Evolutionary conservation across 2,113 vertebrate species (phyloP), one percentile per base, ranked within the genome.

Genomic region (Telmatochromis sp.): DNA sequence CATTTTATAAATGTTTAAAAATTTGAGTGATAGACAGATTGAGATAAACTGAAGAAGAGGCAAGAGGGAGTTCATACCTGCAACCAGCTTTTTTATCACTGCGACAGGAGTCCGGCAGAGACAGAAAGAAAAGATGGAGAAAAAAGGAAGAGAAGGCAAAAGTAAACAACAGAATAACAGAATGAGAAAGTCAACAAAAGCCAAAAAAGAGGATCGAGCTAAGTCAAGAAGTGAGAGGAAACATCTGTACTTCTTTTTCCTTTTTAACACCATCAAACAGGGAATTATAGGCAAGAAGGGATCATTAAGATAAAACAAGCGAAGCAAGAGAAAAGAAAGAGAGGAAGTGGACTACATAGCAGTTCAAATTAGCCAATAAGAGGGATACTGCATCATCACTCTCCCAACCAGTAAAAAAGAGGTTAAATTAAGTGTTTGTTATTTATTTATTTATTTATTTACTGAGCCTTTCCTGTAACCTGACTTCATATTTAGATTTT

Each of bases 61-160:
- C 87, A 87, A 92, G 83, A 93, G 81, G 60, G 81, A 83, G 73
- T 93, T 93, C 92, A 83, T 95, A 96, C 95, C 95, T 96, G 94
- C 95, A 81, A 96, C 95, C 93, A 96, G 94, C 94, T 95, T 95
- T 96, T 96, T 96, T 90, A 96, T 96, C 95, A 96, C 95, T 95
- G 94, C 89, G 83, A 92, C 70, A 93, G 88, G 88, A 90, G 83
- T 94, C 95, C 94, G 3, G 91, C 90, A 95, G 89, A 94, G 85
- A 93, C 65, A 91, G 83, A 91, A 63, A 89, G 87, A 86, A 89
- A 85, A 90, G 83, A 79, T 86, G 35, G 54, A 91, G 88, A 70
- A 83, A 82, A 85, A 87, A 79, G 90, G 51, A 92, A 91, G 60
- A 81, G 49, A 73, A 23, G 58, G 86, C 82, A 93, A 90, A 92